Base-by-base conservation (phyloP, 2,113 vertebrate genomes). In the Phycodurus eques region DNA sequence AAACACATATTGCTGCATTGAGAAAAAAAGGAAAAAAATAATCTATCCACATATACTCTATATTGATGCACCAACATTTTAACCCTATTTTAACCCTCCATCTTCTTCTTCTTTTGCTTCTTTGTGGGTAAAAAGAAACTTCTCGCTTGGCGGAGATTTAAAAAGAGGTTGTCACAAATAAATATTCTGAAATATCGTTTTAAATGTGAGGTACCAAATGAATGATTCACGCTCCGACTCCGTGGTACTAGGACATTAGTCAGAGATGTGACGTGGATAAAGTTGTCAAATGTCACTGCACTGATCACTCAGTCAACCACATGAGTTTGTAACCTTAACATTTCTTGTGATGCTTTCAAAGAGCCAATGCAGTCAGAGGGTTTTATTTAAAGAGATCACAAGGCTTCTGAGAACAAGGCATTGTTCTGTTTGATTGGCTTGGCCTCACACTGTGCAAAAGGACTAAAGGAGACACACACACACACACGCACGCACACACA, bases 401-500 rank as follows among this genome's bases (percentile, higher is more conserved):
- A 53, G 71, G 80, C 70, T 80, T 82, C 79, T 68, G 75, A 6
- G 70, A 76, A 81, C 69, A 70, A 71, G 1, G 64, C 74, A 86
- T 87, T 88, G 88, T 90, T 81, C 74, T 76, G 70, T 46, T 62
- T 88, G 87, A 88, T 86, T 86, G 85, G 77, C 83, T 83, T 46
- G 80, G 84, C 83, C 88, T 86, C 85, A 88, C 85, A 87, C 80
- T 77, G 83, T 47, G 71, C 70, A 80, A 27, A 31, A 66, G 64
- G 22, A 66, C 64, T 66, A 64, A 76, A 75, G 57, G 46, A 78
- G 70, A 72, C 54, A 62, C 63, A 71, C 57, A 73, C 27, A 61
- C 12, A 46, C 35, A 35, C 51, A 69, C 35, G 43, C 73, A 67
- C 31, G 27, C 33, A 72, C 54, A 53, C 39, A 74, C 61, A 65